Evolutionary conservation across 2,113 vertebrate species (phyloP).

Genomic region (Tragelaphus scriptus): DNA sequence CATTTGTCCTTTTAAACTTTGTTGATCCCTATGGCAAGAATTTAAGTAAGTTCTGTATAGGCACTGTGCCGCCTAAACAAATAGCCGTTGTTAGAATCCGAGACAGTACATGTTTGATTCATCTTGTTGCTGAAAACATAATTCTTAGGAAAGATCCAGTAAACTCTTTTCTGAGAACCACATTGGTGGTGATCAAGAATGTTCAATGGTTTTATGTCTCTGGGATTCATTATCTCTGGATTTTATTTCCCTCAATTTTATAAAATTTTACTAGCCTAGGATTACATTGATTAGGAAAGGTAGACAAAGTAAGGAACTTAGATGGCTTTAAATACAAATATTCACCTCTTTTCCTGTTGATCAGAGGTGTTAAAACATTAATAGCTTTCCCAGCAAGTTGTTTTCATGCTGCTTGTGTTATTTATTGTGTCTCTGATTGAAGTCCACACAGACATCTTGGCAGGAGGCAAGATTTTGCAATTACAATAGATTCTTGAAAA

Average conservation of each 20-base stretch:
- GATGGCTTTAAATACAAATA: not conserved
- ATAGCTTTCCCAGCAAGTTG: not conserved
- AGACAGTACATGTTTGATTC: slow-evolving; percentile 58
- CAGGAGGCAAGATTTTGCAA: not conserved
- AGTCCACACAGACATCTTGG: not conserved
- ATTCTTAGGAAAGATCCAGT: slow-evolving; percentile 42
- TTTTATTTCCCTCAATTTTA: slow-evolving; percentile 37
- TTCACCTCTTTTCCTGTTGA: not conserved
- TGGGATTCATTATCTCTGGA: slow-evolving; percentile 27
- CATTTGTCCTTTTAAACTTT: slow-evolving; percentile 42
- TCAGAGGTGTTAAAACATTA: not conserved
- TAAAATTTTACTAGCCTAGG: not conserved
- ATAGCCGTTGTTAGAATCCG: slow-evolving; percentile 67
- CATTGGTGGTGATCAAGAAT: slow-evolving; percentile 26
- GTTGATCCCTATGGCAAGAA: slow-evolving; percentile 66
- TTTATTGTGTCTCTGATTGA: not conserved
- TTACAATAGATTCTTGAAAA: slow-evolving; percentile 23
- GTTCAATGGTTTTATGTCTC: slow-evolving; percentile 26
- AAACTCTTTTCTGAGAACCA: slow-evolving; percentile 47
- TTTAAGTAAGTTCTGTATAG: slow-evolving; percentile 71
- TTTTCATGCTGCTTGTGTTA: not conserved
- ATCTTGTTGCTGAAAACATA: slow-evolving; percentile 56
- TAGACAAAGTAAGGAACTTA: not conserved
- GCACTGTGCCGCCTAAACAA: slow-evolving; percentile 68
- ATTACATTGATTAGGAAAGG: not conserved